Base-by-base conservation (phyloP, 2,113 vertebrate genomes). In the Rhizomys pruinosus region DNA sequence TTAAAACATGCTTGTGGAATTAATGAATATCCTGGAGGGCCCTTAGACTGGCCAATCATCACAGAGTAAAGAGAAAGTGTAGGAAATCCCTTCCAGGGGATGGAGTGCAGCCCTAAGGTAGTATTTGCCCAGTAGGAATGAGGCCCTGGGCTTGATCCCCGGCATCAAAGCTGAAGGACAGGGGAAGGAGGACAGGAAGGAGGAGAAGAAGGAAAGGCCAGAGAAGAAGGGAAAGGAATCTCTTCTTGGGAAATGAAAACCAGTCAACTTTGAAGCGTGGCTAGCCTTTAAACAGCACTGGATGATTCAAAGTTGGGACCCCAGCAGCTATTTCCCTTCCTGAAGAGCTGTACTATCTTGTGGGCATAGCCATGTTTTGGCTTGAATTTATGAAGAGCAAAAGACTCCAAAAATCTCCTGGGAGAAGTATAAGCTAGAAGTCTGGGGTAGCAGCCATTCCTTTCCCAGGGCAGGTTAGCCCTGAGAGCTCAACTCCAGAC, bases 341-440 rank as follows among this genome's bases (percentile, higher is more conserved):
- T 87, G 44, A 84, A 71, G 42, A 84, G 61, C 20, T 91, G 32
- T 20, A 69, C 17, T 55, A 84, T n/a, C 73, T 84, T 92, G 44
- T 89, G 72, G 34, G 22, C 39, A 73, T 29, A 87, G 27, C 64
- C 57, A 86, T 74, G 9, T 34, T 87, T 59, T 66, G 44, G 29
- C 87, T 85, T 89, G 25, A 91, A 44, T 71, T 72, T 84, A 89
- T 68, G 61, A 92, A 19, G 25, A 74, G 2, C 16, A 64, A 25
- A 88, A 76, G 29, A 71, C 77, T 91, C 89, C n/a, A 87, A 82
- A 91, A 90, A 20, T 57, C 79, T 63, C 59, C 86, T 72, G 37
- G n/a, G 25, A 32, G 22, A 92, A 63, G 13, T 90, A 72, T 16
- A 85, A 72, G 47, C 55, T 37, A 66, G 84, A 89, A 77, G 86